Conservation (phyloP, 2,113 vertebrate genomes). For the Chaetops frenatus region DNA sequence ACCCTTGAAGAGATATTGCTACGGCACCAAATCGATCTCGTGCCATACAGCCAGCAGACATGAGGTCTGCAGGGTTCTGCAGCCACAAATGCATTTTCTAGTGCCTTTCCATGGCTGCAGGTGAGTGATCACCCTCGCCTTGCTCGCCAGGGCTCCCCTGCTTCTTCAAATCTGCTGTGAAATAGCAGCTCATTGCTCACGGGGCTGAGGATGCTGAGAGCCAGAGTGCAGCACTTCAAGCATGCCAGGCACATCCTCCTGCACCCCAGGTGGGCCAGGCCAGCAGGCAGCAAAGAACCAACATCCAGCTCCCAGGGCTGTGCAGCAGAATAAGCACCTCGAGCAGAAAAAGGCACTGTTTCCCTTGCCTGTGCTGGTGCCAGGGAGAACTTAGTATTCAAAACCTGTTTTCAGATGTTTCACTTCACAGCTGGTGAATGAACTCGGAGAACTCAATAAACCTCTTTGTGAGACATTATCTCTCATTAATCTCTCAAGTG, state of each 20-base stretch:
- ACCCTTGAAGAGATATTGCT: background rate
- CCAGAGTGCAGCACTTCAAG: accelerated
- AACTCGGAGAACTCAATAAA: constrained; percentile 42
- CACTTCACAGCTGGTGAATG: constrained; percentile 56
- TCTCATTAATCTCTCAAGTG: constrained; percentile 39
- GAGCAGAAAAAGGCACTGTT: constrained; percentile 19
- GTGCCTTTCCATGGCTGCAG: background rate
- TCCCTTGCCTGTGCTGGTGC: background rate
- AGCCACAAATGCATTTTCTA: background rate
- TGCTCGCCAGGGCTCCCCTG: background rate
- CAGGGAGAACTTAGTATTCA: constrained; percentile 36
- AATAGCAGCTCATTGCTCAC: accelerated
- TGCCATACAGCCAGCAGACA: background rate
- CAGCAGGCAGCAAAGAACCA: background rate
- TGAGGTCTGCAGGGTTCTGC: background rate
- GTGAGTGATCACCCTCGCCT: background rate
- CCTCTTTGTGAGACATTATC: constrained; percentile 45
- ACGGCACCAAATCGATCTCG: accelerated
- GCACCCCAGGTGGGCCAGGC: background rate
- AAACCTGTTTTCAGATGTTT: constrained; percentile 43
- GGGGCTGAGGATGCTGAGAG: background rate
- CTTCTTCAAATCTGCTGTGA: background rate
- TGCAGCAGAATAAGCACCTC: background rate
- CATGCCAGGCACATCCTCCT: background rate
- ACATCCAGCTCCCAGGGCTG: background rate